Evolutionary conservation across 2,888 invertebrate genomes (phyloP), one percentile per base, ranked within the genome.

Genomic region (Hypomecis punctinalis): DNA sequence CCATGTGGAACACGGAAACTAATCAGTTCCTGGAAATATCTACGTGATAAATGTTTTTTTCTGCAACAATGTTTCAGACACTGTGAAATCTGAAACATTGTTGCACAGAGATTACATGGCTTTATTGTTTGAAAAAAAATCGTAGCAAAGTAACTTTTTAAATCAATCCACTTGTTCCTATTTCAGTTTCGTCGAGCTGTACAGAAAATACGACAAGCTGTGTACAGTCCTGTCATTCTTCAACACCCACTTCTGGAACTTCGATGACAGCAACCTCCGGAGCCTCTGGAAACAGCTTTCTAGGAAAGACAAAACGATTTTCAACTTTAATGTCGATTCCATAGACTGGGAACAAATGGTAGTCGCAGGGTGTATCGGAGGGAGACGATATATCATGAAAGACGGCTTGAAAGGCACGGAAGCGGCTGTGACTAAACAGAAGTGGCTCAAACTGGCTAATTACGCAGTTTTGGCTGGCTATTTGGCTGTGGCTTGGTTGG

Each of bases 221-320:
- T 42, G 10, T 10, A 23, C 1, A 4, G 36, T n/a, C 23, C 68
- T 13, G 13, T 8, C 35, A 10, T 68, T 52, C 40, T 72, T 66
- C 46, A 13, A 55, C 0, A 51, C 23, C 0, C 65, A 70, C 55
- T 55, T 59, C 0, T 72, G 69, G 69, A 43, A 47, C 1, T 70
- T 70, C 11, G 54, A 59, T 23, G 72, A 70, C 23, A 33, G 57
- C 0, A 72, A 72, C 40, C 8, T 68, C 0, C n/a, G 53, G 13
- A 13, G 36, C 0, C 53, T 72, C 5, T 49, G 58, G 10, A 23
- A 59, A 2, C 47, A 49, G 0, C 37, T 73, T 59, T 61, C 61
- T 0, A 40, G 59, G 0, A 42, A 53, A 0, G 73, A 73, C 55
- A 63, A 55, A 36, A 45, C n/a, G 0, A 68, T 73, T 0, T 73